A percentile compares a stretch with the other conserved stretches of the same genome.
These are phyloP conservation scores for Karalla daura DNA, from an alignment of 2,797 vertebrate species.

Conservation along the genomic window DNA sequence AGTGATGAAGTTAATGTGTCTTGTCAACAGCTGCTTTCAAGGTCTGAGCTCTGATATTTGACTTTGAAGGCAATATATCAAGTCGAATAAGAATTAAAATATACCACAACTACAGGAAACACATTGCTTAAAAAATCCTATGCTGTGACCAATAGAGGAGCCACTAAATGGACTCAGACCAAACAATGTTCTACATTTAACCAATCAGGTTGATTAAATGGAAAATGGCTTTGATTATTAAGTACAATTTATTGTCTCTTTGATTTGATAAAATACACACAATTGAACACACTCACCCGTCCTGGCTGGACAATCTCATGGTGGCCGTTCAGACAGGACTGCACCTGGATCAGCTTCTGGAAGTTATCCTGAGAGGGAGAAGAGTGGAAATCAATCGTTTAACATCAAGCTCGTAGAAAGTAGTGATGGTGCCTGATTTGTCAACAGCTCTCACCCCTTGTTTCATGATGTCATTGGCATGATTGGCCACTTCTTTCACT, in stretches of 20 bases:
- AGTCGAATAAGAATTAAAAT: too few relatives aligned
- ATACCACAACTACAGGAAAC: too few relatives aligned
- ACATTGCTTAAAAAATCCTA: too few relatives aligned
- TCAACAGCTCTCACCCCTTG: constrained; percentile 88
- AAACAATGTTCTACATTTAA: too few relatives aligned
- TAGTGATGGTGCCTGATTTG: background rate
- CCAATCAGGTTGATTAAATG: too few relatives aligned
- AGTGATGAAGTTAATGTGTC: too few relatives aligned
- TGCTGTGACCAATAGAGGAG: too few relatives aligned
- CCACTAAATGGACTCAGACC: too few relatives aligned
- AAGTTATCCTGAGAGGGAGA: constrained; percentile 90
- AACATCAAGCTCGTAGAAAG: background rate
- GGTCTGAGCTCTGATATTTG: background rate
- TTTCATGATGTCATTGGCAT: constrained; percentile 98
- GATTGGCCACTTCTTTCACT: constrained; percentile 96
- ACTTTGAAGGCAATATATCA: too few relatives aligned
- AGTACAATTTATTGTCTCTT: too few relatives aligned
- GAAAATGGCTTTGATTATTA: too few relatives aligned
- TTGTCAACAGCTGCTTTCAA: background rate
- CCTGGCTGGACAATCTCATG: constrained; percentile 96
- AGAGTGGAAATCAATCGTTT: constrained; percentile 11
- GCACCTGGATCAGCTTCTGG: constrained; percentile 96
- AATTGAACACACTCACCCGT: constrained; percentile 80
- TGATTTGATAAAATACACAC: background rate
- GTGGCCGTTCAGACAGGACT: constrained; percentile 91